Conservation (phyloP, 2,888 invertebrate species). For the Anagyrus pseudococci region DNA sequence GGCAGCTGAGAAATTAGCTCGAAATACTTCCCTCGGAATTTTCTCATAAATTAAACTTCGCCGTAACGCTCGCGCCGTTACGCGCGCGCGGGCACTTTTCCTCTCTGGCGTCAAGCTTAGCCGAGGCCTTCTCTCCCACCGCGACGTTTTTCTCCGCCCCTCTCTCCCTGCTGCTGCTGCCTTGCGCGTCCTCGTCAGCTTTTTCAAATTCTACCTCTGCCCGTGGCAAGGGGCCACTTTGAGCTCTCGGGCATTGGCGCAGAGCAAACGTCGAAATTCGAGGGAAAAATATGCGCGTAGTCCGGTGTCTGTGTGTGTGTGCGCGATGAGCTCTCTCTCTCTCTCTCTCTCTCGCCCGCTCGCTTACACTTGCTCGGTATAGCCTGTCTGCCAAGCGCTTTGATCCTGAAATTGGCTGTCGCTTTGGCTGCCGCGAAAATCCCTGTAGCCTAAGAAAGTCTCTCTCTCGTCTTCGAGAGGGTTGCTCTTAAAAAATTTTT, state of each 20-base stretch:
- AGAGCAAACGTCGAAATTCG: constrained; percentile 21
- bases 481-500: constrained; percentile 9
- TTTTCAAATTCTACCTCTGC: not conserved
- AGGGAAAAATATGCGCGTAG: not conserved
- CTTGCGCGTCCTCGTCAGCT: constrained; percentile 5
- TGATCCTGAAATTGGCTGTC: constrained; percentile 29
- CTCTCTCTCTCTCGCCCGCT: too few relatives aligned
- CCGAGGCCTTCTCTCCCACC: too few relatives aligned
- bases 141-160: constrained; percentile 1
- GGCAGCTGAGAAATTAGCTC: constrained; percentile 50
- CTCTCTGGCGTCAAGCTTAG: too few relatives aligned
- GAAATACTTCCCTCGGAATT: constrained; percentile 51
- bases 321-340: too few relatives aligned
- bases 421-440: not conserved
- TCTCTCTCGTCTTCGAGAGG: not conserved
- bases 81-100: too few relatives aligned
- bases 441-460: too few relatives aligned
- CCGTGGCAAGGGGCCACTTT: constrained; percentile 6
- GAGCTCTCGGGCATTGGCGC: not conserved
- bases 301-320: too few relatives aligned
- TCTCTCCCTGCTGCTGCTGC: not conserved
- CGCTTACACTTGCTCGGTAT: not conserved
- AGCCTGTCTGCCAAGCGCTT: too few relatives aligned
- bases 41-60: constrained; percentile 53
- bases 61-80: constrained; percentile 40